These are phyloP conservation scores for Peromyscus polionotus DNA, from an alignment of 2,113 vertebrate genomes.

Conservation along the genomic window DNA sequence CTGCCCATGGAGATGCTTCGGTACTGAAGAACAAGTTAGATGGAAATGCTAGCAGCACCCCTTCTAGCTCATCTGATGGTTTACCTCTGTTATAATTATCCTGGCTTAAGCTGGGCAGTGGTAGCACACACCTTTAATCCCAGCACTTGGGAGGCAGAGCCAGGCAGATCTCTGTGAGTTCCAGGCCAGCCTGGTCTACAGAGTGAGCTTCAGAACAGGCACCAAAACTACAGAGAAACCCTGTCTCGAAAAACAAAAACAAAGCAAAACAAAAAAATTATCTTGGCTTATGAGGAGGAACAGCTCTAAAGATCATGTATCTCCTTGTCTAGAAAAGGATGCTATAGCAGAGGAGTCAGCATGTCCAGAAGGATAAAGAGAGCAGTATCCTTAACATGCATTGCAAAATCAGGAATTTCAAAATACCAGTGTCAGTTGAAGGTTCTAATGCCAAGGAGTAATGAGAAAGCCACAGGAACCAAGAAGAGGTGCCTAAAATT, in stretches of 20 bases:
- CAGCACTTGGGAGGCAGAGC: no score
- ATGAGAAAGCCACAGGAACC: not conserved
- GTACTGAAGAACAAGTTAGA: slow-evolving; percentile 69
- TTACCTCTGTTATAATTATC: slow-evolving; percentile 81
- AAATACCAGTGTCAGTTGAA: not conserved
- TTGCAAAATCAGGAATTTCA: not conserved
- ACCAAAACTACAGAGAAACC: no score
- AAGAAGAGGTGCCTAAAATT: not conserved
- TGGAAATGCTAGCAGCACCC: slow-evolving; percentile 77
- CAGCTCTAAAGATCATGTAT: slow-evolving; percentile 61
- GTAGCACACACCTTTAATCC: no score
- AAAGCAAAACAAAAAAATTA: no score
- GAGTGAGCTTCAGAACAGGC: no score
- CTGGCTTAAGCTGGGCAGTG: no score
- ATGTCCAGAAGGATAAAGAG: slow-evolving; percentile 16
- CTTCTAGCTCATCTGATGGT: slow-evolving; percentile 68
- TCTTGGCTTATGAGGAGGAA: slow-evolving; percentile 75
- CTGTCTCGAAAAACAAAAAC: no score
- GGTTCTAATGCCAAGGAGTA: rapidly evolving
- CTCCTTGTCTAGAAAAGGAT: slow-evolving; percentile 62
- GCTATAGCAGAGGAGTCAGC: slow-evolving; percentile 47
- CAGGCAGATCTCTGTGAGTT: no score
- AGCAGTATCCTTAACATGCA: not conserved
- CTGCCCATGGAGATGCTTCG: slow-evolving; percentile 77
- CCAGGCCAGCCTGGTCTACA: no score